Base-by-base conservation (phyloP, 2,888 invertebrate genomes). In the Agrilus mali region DNA sequence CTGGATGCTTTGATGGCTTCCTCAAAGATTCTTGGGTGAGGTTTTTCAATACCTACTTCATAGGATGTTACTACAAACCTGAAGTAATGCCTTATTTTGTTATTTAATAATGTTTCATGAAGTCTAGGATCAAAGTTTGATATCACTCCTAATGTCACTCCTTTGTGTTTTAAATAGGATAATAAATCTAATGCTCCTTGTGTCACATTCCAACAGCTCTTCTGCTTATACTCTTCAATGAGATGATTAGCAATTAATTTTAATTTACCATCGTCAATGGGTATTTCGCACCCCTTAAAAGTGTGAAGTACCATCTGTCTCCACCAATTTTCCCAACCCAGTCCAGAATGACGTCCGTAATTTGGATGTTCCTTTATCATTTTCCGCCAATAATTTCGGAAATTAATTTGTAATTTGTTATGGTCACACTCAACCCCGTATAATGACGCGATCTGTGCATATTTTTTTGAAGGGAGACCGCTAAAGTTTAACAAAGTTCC, bases 61-160 rank as follows among this genome's bases (percentile, higher is more conserved):
- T 88, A 87, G 0, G 93, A 92, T 5, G 82, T 78, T 10, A 90
- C 49, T 36, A 90, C 71, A 67, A 93, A 93, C 50, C 83, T 73
- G 65, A 94, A 88, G 60, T 80, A 79, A 41, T 78, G 67, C 40
- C 72, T 60, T n/a, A 93, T 64, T 43, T 73, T 74, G 33, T 82
- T 70, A 53, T 78, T 79, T 12, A 66, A 54, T 41, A 94, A 69
- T 48, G 92, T 74, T 5, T 71, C 68, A 46, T 77, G 71, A 2
- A 94, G 68, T 27, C 92, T 73, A 27, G 87, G 83, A 68, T 94
- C 94, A 67, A 84, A 89, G 66, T 94, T 94, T 6, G 93, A 89
- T 51, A 94, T 79, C 0, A 90, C 76, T 3, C 90, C 93, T 36
- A 90, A 53, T 10, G 61, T 54, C 12, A 75, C 55, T 17, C 65